Evolutionary conservation across 1,140 invertebrate species (phyloP).

Genomic region (Danaus melanippus): DNA sequence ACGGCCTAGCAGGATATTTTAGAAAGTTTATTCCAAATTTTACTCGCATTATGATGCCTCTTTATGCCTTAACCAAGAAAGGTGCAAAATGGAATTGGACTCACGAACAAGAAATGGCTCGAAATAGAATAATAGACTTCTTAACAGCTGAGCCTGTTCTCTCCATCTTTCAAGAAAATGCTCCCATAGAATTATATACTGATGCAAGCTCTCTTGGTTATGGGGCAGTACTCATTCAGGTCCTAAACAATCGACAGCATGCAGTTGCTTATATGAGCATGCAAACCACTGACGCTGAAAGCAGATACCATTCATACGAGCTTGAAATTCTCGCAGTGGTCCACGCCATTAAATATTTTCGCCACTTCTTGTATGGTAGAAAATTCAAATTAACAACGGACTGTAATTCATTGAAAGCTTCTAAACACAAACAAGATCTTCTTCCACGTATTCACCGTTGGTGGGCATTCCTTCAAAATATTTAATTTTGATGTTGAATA

Average conservation of each 20-base stretch:
- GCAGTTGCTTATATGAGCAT: constrained; percentile 19
- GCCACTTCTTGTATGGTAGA: too few relatives aligned
- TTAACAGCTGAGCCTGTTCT: constrained; percentile 31
- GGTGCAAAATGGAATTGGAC: constrained; percentile 17
- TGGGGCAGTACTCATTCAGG: too few relatives aligned
- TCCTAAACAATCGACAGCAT: too few relatives aligned
- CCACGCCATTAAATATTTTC: too few relatives aligned
- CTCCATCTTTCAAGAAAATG: neutral
- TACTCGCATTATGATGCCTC: neutral
- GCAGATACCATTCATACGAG: too few relatives aligned
- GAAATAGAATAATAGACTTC: constrained; percentile 13
- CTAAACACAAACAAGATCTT: too few relatives aligned
- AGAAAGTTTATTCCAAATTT: constrained; percentile 37
- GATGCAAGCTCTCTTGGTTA: constrained; percentile 2
- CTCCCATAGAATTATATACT: neutral
- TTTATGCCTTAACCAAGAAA: constrained; percentile 31
- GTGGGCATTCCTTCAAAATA: too few relatives aligned
- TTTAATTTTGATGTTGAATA: too few relatives aligned
- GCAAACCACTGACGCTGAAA: constrained; percentile 15
- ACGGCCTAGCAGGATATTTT: constrained; percentile 36
- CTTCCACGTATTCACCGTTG: too few relatives aligned
- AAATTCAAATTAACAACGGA: too few relatives aligned
- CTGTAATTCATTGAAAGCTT: too few relatives aligned
- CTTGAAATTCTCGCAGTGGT: too few relatives aligned
- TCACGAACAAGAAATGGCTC: constrained; percentile 15